These are phyloP conservation scores for Poeciliopsis turrubarensis DNA, from an alignment of 2,113 vertebrate species.

Conservation along the genomic window DNA sequence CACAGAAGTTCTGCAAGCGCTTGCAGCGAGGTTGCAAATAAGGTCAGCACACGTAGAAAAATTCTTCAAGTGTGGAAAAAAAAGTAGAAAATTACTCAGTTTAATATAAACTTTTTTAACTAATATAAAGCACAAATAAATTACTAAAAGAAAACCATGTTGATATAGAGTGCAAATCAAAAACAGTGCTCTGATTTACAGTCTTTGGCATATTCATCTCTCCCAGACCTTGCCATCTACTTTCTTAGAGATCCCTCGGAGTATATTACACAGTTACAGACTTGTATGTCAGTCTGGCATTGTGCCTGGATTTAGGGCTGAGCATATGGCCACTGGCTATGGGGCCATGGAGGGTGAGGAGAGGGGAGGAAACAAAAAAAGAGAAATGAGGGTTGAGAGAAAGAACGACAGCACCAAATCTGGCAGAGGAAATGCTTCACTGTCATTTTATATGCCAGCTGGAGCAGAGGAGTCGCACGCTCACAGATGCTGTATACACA, in stretches of 20 bases:
- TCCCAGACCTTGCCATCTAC: not conserved
- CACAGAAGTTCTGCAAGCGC: slow-evolving; percentile 19
- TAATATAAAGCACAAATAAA: slow-evolving; percentile 12
- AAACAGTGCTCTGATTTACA: not conserved
- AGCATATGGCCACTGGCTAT: slow-evolving; percentile 65
- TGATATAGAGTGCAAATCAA: slow-evolving; percentile 20
- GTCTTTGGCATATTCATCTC: not conserved
- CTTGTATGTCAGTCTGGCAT: slow-evolving; percentile 40
- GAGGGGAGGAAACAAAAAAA: slow-evolving; percentile 15
- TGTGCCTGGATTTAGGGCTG: slow-evolving; percentile 54
- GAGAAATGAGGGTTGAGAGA: slow-evolving; percentile 43
- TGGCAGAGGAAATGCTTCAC: slow-evolving; percentile 64
- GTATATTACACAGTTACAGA: slow-evolving; percentile 27
- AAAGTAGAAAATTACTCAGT: slow-evolving; percentile 10
- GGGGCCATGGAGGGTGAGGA: slow-evolving; percentile 32
- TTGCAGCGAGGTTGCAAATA: slow-evolving; percentile 43
- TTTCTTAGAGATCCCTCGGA: slow-evolving; percentile 14
- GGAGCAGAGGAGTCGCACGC: slow-evolving; percentile 11
- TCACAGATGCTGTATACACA: slow-evolving; percentile 4
- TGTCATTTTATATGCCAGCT: slow-evolving; percentile 59
- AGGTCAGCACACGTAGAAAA: slow-evolving; percentile 32
- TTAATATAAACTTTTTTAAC: slow-evolving; percentile 27
- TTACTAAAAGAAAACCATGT: slow-evolving; percentile 35
- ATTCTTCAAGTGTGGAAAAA: slow-evolving; percentile 19
- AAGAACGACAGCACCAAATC: slow-evolving; percentile 51